Evolutionary conservation across 2,888 invertebrate species (phyloP).

Genomic region (Leptopilina drosophilae): DNA sequence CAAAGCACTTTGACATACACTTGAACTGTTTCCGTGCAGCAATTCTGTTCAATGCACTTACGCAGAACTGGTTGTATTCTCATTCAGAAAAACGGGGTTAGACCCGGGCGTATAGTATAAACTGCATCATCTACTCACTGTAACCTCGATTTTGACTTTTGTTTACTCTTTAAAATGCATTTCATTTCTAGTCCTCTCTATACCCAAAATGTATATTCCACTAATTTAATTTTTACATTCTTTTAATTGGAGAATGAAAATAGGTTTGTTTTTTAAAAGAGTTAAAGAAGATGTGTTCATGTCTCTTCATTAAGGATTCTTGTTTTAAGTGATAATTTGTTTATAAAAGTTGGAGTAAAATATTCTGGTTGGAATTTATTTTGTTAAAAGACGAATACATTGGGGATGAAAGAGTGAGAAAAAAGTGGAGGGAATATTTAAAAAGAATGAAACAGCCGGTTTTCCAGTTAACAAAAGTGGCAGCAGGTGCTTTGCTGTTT

Average conservation of each 20-base stretch:
- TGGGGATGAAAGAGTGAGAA: background rate
- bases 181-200: background rate
- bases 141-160: conserved; percentile 9
- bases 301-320: no score
- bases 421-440: background rate
- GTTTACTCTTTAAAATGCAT: conserved; percentile 3
- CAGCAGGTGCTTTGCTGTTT: conserved; percentile 64
- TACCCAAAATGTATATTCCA: no score
- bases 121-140: conserved; percentile 11
- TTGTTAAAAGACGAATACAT: no score
- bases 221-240: no score
- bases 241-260: no score
- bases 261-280: no score
- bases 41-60: conserved; percentile 28
- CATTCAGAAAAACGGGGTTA: conserved; percentile 21
- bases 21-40: conserved; percentile 36
- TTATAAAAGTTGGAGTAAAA: no score
- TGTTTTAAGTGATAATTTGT: no score
- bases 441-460: background rate
- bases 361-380: no score
- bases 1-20: background rate
- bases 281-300: no score
- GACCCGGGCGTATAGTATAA: conserved; percentile 16
- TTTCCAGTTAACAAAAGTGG: conserved; percentile 28
- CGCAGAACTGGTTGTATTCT: conserved; percentile 13